Percentiles rank a stretch among this genome's conserved stretches.
phyloP scores from a whole-genome alignment of 2,888 invertebrate species.

The Brachyptera risi region DNA sequence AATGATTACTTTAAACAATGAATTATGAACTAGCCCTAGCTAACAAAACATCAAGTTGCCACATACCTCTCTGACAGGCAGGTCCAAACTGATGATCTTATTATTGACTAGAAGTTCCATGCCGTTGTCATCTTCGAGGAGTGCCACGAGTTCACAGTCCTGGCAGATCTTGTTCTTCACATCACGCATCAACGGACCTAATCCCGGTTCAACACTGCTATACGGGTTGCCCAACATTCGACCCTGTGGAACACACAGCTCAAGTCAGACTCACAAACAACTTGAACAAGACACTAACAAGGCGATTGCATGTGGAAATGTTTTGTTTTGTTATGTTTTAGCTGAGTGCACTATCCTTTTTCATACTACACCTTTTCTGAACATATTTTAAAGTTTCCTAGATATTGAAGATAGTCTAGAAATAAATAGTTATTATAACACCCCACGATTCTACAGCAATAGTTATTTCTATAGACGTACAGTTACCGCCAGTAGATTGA shows the following conservation, averaged over 20 bases:
- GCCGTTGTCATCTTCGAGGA: conserved; percentile 96
- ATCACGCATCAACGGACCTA: conserved; percentile 97
- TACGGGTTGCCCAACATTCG: conserved; percentile 98
- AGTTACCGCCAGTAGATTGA: too few relatives aligned
- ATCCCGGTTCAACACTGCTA: conserved; percentile 85
- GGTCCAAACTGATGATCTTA: conserved; percentile 94
- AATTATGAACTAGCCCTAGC: too few relatives aligned
- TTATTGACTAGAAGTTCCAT: conserved; percentile 97
- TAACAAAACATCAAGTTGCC: conserved; percentile 24
- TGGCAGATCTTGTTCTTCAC: conserved; percentile 98
- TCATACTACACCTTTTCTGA: too few relatives aligned
- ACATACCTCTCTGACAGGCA: conserved; percentile 93
- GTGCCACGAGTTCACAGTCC: conserved; percentile 96
- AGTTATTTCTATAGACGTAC: too few relatives aligned
- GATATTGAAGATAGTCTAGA: too few relatives aligned
- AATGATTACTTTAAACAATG: too few relatives aligned
- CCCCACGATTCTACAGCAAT: too few relatives aligned
- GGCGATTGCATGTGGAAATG: neutral
- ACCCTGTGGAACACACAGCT: conserved; percentile 52
- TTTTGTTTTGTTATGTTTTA: too few relatives aligned
- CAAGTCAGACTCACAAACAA: neutral
- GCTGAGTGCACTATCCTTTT: too few relatives aligned
- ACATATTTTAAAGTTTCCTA: too few relatives aligned
- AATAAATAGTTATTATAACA: too few relatives aligned
- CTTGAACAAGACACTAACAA: too few relatives aligned